Evolutionary conservation across 1,140 invertebrate species (phyloP), one percentile per base, ranked within the genome.

Genomic region (Drosophila willistoni): DNA sequence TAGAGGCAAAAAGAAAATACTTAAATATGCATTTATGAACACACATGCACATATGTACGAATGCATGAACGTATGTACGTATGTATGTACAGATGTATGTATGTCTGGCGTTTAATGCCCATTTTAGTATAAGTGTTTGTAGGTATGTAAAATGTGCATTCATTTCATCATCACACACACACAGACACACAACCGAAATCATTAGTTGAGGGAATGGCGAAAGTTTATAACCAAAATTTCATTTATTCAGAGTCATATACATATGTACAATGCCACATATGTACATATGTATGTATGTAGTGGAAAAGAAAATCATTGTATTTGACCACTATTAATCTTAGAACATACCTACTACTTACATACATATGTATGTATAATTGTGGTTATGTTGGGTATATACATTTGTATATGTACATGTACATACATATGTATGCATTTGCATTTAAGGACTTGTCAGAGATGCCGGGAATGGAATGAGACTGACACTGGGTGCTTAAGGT

Each of bases 41-140:
- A 36, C 61, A 51, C 44, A 69, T 73, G 7, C 51, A 63, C 25
- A 66, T 29, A 29, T 5, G 5, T 29, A 29, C 29, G 29, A 29
- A 29, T 29, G 33, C 25, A 39, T 19, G 14, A 64, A 64, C 29
- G 39, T 65, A 61, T 61, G 22, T 41, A 39, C 1, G 56, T 60
- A 62, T 25, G 13, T 63, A 34, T 33, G 44, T 62, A 47, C 41
- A 14, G 34, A 39, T 13, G 42, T 60, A 62, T 22, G 19, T 63
- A 34, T 22, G 14, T 57, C 62, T 41, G 14, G 17, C 17, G 34
- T 22, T 60, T 60, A 19, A 60, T 9, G 34, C 34, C 57, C 33
- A 60, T 51, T 51, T 51, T 51, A 51, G 44, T 51, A 22, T 51
- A 51, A 51, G 14, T 47, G 19, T 47, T 17, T 47, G 17, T 63